Conservation (phyloP, 2,888 invertebrate genomes). For the Coelinius sp. region DNA sequence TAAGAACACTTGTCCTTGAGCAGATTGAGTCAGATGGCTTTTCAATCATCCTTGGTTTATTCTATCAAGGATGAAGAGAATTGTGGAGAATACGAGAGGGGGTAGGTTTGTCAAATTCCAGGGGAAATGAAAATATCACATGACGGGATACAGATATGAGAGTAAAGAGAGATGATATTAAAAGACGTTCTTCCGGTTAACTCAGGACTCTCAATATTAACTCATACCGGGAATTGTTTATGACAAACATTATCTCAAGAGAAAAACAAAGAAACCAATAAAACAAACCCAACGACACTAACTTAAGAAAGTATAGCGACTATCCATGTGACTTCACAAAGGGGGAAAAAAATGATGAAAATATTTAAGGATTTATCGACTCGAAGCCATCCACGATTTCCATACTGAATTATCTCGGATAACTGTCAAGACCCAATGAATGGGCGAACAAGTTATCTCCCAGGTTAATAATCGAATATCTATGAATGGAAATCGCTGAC, state of each 20-base stretch:
- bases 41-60: not conserved
- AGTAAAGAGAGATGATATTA: too few species aligned
- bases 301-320: conserved; percentile 37
- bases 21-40: conserved; percentile 1
- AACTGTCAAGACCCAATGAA: not conserved
- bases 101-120: not conserved
- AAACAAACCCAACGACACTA: conserved; percentile 28
- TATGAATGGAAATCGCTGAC: not conserved
- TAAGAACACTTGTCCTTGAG: conserved; percentile 43
- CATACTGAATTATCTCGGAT: not conserved
- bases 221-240: not conserved
- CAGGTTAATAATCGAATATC: conserved; percentile 22
- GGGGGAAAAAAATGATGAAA: conserved; percentile 1
- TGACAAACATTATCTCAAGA: not conserved
- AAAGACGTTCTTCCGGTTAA: too few species aligned
- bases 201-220: not conserved
- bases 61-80: not conserved
- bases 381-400: conserved; percentile 64
- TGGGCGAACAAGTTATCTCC: not conserved
- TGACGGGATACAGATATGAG: too few species aligned
- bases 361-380: conserved; percentile 53
- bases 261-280: conserved; percentile 8
- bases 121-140: not conserved
- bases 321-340: conserved; percentile 25
- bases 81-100: not conserved